phyloP scores from a whole-genome alignment of 2,113 vertebrate species.

The Proterorhinus semilunaris region DNA sequence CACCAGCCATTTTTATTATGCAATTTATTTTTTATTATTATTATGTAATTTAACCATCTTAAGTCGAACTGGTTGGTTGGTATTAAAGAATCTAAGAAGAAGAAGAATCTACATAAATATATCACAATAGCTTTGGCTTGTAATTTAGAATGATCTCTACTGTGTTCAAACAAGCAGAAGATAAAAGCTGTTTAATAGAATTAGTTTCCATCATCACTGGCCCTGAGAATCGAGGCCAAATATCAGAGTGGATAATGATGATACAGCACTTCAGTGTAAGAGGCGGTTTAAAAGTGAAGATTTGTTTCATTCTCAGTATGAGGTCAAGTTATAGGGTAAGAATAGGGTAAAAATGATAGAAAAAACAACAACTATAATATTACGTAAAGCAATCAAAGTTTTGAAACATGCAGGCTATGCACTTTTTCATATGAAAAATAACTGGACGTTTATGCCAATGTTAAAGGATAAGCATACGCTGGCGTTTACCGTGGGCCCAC shows the following conservation, averaged over 20 bases:
- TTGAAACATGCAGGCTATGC: no score
- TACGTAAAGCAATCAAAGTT: no score
- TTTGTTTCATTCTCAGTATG: neutral
- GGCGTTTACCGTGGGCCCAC: no score
- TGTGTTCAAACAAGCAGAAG: neutral
- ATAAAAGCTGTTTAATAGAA: conserved; percentile 41
- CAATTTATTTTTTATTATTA: no score
- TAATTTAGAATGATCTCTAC: neutral
- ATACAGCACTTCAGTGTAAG: neutral
- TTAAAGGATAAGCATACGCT: no score
- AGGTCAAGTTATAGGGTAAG: neutral
- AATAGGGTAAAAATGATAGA: neutral
- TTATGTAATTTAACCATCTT: no score
- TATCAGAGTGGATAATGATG: conserved; percentile 7
- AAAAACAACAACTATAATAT: neutral
- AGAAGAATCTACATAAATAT: neutral
- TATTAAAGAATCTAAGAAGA: neutral
- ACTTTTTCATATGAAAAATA: no score
- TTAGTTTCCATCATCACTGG: conserved; percentile 21
- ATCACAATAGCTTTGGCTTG: neutral
- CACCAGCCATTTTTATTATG: no score
- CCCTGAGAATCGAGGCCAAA: conserved; percentile 1
- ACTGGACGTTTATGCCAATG: no score
- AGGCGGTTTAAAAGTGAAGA: conserved; percentile 9
- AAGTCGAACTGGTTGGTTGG: no score